phyloP scores from a whole-genome alignment of 2,888 invertebrate species.

The Pemphredon lugubris region DNA sequence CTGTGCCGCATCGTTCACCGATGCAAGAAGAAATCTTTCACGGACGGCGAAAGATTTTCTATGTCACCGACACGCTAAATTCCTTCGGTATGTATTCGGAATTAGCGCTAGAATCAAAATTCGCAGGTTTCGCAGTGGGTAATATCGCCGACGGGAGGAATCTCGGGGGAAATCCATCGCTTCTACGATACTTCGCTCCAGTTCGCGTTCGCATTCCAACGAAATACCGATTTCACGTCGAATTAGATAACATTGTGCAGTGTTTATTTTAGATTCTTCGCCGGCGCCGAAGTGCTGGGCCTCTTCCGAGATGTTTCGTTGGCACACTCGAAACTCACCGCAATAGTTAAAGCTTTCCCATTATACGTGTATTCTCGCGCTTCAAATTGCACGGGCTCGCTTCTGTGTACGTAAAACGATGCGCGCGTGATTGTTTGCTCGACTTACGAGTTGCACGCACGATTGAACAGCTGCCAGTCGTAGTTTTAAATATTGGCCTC shows the following conservation, averaged over 20 bases:
- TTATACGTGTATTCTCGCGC: not conserved
- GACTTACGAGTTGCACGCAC: not conserved
- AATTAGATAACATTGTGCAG: slow-evolving; percentile 68
- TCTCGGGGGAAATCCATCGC: slow-evolving; percentile 28
- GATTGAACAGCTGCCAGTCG: not conserved
- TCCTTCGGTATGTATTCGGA: too few species aligned
- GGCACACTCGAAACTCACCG: slow-evolving; percentile 9
- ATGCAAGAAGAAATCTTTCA: too few species aligned
- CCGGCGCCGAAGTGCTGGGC: slow-evolving; percentile 9
- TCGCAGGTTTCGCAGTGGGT: not conserved
- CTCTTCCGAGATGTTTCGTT: slow-evolving; percentile 16
- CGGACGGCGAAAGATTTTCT: too few species aligned
- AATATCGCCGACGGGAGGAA: not conserved
- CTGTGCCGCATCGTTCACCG: too few species aligned
- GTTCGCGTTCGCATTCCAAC: slow-evolving; percentile 59
- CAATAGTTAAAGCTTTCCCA: not conserved
- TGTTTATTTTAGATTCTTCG: slow-evolving; percentile 63
- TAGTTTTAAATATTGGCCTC: not conserved
- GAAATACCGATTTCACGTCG: slow-evolving; percentile 63
- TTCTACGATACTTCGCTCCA: slow-evolving; percentile 28
- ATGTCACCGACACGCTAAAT: not conserved
- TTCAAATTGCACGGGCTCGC: not conserved
- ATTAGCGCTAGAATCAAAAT: not conserved
- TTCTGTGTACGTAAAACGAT: not conserved
- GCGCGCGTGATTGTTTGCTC: not conserved